Percentiles rank a stretch among this genome's conserved stretches.
Evolutionary conservation across 1,140 invertebrate genomes (phyloP).

Genomic region (Lepidotrigona ventralis): DNA sequence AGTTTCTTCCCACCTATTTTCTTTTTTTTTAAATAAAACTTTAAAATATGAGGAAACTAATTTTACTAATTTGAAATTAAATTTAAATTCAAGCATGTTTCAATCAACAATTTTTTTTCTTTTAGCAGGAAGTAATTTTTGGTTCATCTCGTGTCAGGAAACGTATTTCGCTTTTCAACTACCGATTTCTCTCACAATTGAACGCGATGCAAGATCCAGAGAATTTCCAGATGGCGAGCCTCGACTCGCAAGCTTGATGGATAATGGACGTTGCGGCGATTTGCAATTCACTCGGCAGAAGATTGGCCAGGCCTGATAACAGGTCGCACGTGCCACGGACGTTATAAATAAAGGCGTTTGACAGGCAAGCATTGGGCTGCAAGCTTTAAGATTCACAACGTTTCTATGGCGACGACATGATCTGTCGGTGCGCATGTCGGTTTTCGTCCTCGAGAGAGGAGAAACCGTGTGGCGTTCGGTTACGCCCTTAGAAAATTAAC

Average conservation of each 20-base stretch:
- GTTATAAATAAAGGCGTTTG: constrained; percentile 45
- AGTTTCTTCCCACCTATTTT: no score
- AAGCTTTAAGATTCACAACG: constrained; percentile 56
- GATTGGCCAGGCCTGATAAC: background rate
- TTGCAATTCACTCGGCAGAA: constrained; percentile 4
- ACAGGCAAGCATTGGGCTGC: constrained; percentile 2
- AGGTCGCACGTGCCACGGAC: constrained; percentile 5
- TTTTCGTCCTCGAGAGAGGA: constrained; percentile 52
- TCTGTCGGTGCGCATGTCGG: constrained; percentile 65
- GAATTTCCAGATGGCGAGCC: background rate
- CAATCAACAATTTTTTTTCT: no score
- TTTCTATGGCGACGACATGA: constrained; percentile 65
- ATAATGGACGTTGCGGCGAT: background rate
- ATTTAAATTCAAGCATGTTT: no score
- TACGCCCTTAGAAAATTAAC: constrained; percentile 67
- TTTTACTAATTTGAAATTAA: no score
- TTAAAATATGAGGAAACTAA: no score
- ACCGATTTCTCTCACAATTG: background rate
- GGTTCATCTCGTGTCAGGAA: background rate
- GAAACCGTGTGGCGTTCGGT: constrained; percentile 52
- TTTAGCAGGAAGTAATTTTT: no score
- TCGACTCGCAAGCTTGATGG: background rate
- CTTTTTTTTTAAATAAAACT: no score
- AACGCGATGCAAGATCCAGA: no score
- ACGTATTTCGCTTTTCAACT: background rate